These are phyloP conservation scores for Drosophila sturtevanti DNA, from an alignment of 1,140 invertebrate species.

Conservation along the genomic window DNA sequence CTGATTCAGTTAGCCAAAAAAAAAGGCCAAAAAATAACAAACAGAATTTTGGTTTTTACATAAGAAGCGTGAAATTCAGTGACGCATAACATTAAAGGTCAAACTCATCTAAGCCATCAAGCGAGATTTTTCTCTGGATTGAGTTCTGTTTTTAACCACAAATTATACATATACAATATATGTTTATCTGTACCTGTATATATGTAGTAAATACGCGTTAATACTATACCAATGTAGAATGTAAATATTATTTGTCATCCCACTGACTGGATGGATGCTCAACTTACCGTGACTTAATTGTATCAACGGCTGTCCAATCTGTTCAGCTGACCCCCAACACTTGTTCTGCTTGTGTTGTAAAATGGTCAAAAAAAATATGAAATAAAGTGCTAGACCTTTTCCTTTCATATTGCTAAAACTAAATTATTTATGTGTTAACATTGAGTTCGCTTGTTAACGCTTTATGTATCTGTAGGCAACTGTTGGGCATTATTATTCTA, in stretches of 20 bases:
- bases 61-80: slow-evolving; percentile 39
- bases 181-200: too few relatives aligned
- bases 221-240: background rate
- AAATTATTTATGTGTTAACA: slow-evolving; percentile 26
- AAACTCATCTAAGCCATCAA: slow-evolving; percentile 27
- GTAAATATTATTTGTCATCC: slow-evolving; percentile 10
- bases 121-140: slow-evolving; percentile 11
- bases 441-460: slow-evolving; percentile 22
- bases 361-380: slow-evolving; percentile 47
- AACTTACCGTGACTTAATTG: slow-evolving; percentile 82
- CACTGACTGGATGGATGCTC: slow-evolving; percentile 64
- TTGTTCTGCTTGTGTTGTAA: slow-evolving; percentile 2
- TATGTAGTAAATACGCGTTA: background rate
- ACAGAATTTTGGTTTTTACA: slow-evolving; percentile 18
- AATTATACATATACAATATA: background rate
- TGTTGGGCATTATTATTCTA: slow-evolving; percentile 26
- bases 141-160: slow-evolving; percentile 32
- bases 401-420: slow-evolving; percentile 57
- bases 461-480: slow-evolving; percentile 22
- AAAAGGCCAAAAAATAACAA: slow-evolving; percentile 33
- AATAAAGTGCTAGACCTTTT: slow-evolving; percentile 32
- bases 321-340: slow-evolving; percentile 19
- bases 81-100: slow-evolving; percentile 70
- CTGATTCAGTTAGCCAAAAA: slow-evolving; percentile 10
- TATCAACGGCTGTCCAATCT: slow-evolving; percentile 71